Evolutionary conservation across 2,888 invertebrate species (phyloP), one percentile per base, ranked within the genome.

Genomic region (Torymus tubicola): DNA sequence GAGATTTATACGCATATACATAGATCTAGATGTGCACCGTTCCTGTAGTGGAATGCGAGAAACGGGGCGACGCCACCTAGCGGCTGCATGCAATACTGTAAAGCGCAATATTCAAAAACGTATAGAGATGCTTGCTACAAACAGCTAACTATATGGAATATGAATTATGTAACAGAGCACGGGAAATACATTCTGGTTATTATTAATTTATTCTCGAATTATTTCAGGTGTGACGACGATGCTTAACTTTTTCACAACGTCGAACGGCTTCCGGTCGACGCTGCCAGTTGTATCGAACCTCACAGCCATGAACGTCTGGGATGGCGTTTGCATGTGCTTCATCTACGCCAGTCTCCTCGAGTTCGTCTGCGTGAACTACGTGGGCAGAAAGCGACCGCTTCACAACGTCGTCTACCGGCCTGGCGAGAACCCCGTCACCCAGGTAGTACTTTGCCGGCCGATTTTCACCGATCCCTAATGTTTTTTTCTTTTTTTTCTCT

Each of bases 171-270:
- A 8, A 42, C 5, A 1, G 42, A 42, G 42, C 42, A 1, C 8
- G 42, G 8, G 8, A 42, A 18, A 69, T n/a, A 42, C 2, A 1
- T 89, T 83, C 91, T 63, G 16, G 57, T 57, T 16, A 4, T 57
- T 16, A 4, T 14, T n/a, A 57, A n/a, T 57, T 8, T 5, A 14
- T 57, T 31, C 21, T 4, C 24, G n/a, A 42, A 18, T 31, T 42
- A 5, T 42, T 16, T 85, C 92, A 96, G 97, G 97, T 92, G 97
- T 98, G 90, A 98, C 98, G 88, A 98, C 98, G 92, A 98, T 98
- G 97, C 95, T 98, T 95, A 98, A 97, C 93, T 98, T 98, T 94
- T 98, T 98, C 95, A 98, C 97, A 87, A 98, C 97, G 90, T 97
- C 97, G 86, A 97, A 96, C 91, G 96, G 96, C 88, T 97, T 97